Conservation (phyloP, 2,113 vertebrate genomes). For the Barnardius zonarius region DNA sequence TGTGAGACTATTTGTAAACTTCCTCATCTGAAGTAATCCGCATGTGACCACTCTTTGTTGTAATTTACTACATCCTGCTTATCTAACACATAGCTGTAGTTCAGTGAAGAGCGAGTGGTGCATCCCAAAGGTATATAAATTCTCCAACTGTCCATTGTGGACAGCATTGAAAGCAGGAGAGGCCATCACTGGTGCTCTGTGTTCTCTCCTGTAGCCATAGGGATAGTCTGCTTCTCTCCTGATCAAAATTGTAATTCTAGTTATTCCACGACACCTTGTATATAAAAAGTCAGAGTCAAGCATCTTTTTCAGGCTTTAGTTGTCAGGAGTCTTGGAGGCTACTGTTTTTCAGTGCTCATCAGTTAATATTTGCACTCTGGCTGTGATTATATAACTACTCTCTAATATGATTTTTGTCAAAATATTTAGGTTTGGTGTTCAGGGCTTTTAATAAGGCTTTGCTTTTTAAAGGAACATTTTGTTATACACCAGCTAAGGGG, state of each 20-base stretch:
- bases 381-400: not conserved
- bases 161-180: not conserved
- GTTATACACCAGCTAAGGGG: not conserved
- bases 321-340: not conserved
- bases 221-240: not conserved
- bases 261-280: not conserved
- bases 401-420: not conserved
- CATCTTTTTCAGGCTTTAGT: not conserved
- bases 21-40: not conserved
- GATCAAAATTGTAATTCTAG: not conserved
- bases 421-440: not conserved
- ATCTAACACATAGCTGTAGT: not conserved
- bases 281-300: not conserved
- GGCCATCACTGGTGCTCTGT: not conserved
- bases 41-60: not conserved
- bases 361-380: not conserved
- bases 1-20: not conserved
- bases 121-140: not conserved
- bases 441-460: not conserved
- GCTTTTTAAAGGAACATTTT: not conserved
- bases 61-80: not conserved
- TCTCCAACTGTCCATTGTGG: not conserved
- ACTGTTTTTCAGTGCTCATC: not conserved
- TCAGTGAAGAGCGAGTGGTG: not conserved
- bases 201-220: not conserved